Conservation (phyloP, 2,113 vertebrate species). For the Pantherophis guttatus region DNA sequence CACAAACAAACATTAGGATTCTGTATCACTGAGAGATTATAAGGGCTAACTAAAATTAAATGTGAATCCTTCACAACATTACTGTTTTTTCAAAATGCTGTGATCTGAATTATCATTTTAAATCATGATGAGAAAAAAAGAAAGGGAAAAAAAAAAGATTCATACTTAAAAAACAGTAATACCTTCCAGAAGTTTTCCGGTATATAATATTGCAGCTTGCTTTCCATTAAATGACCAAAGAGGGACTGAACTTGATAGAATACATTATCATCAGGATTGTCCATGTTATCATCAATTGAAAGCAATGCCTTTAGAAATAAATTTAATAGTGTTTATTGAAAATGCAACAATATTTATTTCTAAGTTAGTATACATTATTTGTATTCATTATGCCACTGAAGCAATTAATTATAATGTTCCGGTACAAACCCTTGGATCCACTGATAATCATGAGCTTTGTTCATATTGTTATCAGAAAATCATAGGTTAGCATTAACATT, state of each 20-base stretch:
- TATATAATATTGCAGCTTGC: slow-evolving; percentile 98
- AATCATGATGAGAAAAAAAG: neutral
- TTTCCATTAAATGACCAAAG: slow-evolving; percentile 98
- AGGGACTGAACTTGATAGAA: slow-evolving; percentile 98
- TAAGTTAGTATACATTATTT: neutral
- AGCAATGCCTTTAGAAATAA: slow-evolving; percentile 80
- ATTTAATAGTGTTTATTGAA: neutral
- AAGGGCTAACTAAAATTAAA: neutral
- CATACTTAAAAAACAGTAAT: slow-evolving; percentile 47
- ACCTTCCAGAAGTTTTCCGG: slow-evolving; percentile 99
- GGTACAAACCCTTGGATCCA: neutral
- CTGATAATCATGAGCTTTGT: neutral
- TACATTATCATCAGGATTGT: slow-evolving; percentile 96
- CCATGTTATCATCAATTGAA: slow-evolving; percentile 93
- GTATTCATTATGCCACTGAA: neutral
- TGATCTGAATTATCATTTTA: neutral
- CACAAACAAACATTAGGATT: neutral
- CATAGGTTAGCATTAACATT: neutral
- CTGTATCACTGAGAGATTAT: neutral
- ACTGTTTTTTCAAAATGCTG: neutral
- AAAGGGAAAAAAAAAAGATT: neutral
- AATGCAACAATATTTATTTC: neutral
- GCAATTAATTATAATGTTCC: neutral
- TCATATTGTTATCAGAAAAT: neutral
- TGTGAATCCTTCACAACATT: neutral